A percentile compares a stretch with the other conserved stretches of the same genome.
Evolutionary conservation across 2,113 vertebrate genomes (phyloP).

Genomic region (Nymphicus hollandicus): DNA sequence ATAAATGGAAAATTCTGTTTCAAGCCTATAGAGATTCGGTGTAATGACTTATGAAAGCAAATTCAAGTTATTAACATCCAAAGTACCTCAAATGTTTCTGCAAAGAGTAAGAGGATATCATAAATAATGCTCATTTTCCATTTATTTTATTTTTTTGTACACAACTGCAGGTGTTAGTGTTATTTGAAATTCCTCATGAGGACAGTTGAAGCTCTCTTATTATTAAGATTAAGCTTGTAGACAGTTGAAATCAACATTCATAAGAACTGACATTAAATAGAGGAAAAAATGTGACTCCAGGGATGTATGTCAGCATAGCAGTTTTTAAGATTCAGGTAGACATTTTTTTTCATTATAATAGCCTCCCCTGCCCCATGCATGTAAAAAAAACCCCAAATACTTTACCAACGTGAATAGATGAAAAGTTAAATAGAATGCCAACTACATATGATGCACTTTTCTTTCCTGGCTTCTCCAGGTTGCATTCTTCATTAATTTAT

Average conservation of each 20-base stretch:
- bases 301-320: not conserved
- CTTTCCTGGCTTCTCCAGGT: not conserved
- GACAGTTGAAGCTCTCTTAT: not conserved
- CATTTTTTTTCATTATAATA: not conserved
- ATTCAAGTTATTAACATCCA: not conserved
- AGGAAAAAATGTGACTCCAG: not conserved
- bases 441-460: not conserved
- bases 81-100: not conserved
- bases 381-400: not conserved
- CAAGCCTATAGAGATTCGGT: not conserved
- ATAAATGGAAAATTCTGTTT: not conserved
- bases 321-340: not conserved
- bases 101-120: not conserved
- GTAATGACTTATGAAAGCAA: not conserved
- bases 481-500: not conserved
- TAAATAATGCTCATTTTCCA: not conserved
- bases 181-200: not conserved
- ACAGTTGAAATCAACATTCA: not conserved
- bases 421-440: not conserved
- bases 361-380: rapidly evolving
- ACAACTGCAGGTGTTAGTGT: not conserved
- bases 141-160: not conserved
- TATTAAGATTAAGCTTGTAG: not conserved
- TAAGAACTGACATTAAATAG: not conserved
- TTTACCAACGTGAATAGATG: not conserved